Percentiles rank a stretch among this genome's conserved stretches.
Evolutionary conservation across 1,140 invertebrate genomes (phyloP).

Genomic region (Bombus turneri): DNA sequence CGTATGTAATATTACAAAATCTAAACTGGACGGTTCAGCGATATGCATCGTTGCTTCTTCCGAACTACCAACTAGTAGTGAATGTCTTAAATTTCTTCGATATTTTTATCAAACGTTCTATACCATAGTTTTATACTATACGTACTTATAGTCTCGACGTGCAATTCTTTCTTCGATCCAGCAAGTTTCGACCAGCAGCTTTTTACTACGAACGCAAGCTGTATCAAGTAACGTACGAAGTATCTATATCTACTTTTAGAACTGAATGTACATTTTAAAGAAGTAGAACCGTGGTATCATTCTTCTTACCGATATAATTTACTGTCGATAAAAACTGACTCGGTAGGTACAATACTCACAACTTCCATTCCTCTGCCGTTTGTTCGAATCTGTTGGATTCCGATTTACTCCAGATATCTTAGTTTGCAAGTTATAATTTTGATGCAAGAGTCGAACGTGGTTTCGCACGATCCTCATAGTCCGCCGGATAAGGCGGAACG

Average conservation of each 20-base stretch:
- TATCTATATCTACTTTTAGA: neutral
- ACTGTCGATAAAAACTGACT: neutral
- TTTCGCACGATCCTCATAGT: neutral
- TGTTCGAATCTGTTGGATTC: neutral
- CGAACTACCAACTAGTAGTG: neutral
- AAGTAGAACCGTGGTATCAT: neutral
- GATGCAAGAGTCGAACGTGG: neutral
- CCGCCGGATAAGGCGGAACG: neutral
- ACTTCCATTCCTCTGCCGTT: neutral
- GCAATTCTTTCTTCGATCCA: neutral
- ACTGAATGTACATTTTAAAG: neutral
- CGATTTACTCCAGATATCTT: neutral
- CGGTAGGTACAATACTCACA: neutral
- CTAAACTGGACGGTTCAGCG: conserved; percentile 29
- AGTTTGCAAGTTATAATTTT: neutral
- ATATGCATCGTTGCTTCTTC: conserved; percentile 31
- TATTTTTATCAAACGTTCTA: conserved; percentile 11
- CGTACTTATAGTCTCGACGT: neutral
- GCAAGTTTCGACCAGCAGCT: neutral
- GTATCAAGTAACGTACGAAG: neutral
- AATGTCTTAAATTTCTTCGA: conserved; percentile 23
- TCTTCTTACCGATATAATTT: neutral
- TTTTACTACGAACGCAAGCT: neutral
- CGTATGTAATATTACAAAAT: conserved; percentile 53
- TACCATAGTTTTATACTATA: neutral